Evolutionary conservation across 2,888 invertebrate genomes (phyloP), one percentile per base, ranked within the genome.

Genomic region (Drosophila paranaensis): DNA sequence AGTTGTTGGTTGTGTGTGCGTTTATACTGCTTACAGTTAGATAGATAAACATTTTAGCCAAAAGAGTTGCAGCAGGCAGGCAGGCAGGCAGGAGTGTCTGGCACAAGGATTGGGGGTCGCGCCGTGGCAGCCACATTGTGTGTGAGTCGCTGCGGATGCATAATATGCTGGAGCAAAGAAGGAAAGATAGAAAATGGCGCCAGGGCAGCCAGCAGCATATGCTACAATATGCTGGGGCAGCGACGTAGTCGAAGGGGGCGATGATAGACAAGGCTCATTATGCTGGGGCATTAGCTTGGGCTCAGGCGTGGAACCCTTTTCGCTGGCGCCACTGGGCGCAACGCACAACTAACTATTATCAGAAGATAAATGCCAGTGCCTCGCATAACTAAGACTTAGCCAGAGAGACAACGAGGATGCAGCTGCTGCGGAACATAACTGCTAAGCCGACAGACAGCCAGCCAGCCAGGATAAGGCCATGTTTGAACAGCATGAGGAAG

Each of bases 341-440:
- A 65, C 51, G 69, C 77, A 84, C 84, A 87, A 79, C 88, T 81
- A 77, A 84, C 84, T 89, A 85, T 85, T 89, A 85, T 89, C 88
- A 66, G 60, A 89, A 87, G 84, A 85, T 85, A 85, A 85, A 85
- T 85, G 81, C 89, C 81, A 79, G 78, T 66, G 48, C 55, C 73
- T 82, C 71, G 72, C 79, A 83, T 87, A 84, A 84, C 89, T 84
- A 84, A 87, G 85, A 77, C 84, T 85, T 84, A 89, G 74, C 61
- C 83, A 30, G 62, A 30, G 62, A 63, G 57, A 48, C 57, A 63
- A 67, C 35, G 57, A 61, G 46, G 55, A 58, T 60, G 80, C 71
- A 56, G 53, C 76, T 61, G 76, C 71, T 58, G 70, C 56, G 68
- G 74, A 68, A 79, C 82, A 77, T 72, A 85, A 74, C 87, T 86